Percentiles rank a stretch among this genome's conserved stretches.
Evolutionary conservation across 2,797 vertebrate species (phyloP).

Genomic region (Vipera latastei): DNA sequence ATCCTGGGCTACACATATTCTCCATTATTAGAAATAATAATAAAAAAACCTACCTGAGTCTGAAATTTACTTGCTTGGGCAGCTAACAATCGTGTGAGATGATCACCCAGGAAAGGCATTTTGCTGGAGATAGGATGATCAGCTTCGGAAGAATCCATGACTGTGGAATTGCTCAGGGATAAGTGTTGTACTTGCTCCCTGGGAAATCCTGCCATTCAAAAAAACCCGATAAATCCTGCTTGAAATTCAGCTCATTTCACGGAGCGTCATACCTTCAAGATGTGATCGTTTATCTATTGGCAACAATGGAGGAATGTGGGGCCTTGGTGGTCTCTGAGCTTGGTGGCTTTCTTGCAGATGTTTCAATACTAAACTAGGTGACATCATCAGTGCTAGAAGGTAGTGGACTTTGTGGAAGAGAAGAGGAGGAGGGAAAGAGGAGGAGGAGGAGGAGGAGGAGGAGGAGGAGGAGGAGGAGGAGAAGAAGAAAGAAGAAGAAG

Average conservation of each 20-base stretch:
- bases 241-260: neutral
- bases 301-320: neutral
- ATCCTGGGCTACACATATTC: neutral
- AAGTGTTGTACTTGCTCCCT: neutral
- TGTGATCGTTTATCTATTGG: neutral
- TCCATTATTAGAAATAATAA: neutral
- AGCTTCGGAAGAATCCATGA: accelerated
- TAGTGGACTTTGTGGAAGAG: neutral
- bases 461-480: neutral
- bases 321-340: neutral
- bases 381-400: neutral
- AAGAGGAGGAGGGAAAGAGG: neutral
- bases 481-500: too few species aligned
- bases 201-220: constrained; percentile 38
- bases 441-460: neutral
- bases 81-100: constrained; percentile 61
- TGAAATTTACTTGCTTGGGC: constrained; percentile 71
- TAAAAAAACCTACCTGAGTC: constrained; percentile 68
- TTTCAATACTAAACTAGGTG: neutral
- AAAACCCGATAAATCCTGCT: neutral
- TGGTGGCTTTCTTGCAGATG: neutral
- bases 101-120: constrained; percentile 29
- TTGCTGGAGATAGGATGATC: neutral
- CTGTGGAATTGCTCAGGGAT: accelerated
- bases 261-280: neutral